These are phyloP conservation scores for Elmis aenea DNA, from an alignment of 2,888 invertebrate species.

Conservation along the genomic window DNA sequence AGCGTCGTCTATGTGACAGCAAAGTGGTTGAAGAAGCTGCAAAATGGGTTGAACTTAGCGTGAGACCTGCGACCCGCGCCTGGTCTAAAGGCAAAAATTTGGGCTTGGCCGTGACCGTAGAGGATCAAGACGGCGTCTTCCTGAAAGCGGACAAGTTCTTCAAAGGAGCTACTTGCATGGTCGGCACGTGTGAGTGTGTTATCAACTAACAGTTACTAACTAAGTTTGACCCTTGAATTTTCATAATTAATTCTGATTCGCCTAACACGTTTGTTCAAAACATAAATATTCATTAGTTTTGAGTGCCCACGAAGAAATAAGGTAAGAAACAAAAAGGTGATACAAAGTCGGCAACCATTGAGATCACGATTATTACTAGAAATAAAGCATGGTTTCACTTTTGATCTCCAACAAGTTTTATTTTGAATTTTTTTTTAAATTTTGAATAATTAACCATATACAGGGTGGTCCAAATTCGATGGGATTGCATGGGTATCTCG, in stretches of 20 bases:
- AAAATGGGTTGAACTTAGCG: conserved; percentile 49
- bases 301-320: too few relatives aligned
- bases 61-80: conserved; percentile 46
- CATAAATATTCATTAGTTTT: too few relatives aligned
- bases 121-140: conserved; percentile 54
- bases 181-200: conserved; percentile 46
- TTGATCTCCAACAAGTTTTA: too few relatives aligned
- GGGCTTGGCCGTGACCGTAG: conserved; percentile 53
- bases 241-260: neutral
- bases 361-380: too few relatives aligned
- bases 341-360: too few relatives aligned
- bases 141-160: conserved; percentile 51
- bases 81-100: conserved; percentile 44
- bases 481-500: too few relatives aligned
- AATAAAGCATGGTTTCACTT: too few relatives aligned
- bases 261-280: too few relatives aligned
- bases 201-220: conserved; percentile 17
- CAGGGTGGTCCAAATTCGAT: too few relatives aligned
- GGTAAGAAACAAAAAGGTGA: too few relatives aligned
- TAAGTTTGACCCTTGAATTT: conserved; percentile 2
- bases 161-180: conserved; percentile 49
- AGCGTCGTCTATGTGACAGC: conserved; percentile 48
- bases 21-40: conserved; percentile 44
- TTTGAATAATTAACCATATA: too few relatives aligned
- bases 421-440: too few relatives aligned